Evolutionary conservation across 2,888 invertebrate species (phyloP).

Genomic region (Nephrotoma flavescens): DNA sequence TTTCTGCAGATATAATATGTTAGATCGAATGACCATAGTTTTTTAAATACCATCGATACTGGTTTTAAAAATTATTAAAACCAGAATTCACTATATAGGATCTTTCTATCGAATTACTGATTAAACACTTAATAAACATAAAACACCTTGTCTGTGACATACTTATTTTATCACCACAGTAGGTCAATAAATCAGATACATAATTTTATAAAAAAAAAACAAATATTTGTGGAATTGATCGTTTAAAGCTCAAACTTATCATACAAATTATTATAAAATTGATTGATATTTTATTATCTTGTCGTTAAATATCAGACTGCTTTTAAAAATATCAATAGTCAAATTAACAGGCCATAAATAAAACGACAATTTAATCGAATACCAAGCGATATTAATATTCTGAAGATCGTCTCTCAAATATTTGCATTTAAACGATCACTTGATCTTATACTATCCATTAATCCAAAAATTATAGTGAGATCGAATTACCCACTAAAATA

Average conservation of each 20-base stretch:
- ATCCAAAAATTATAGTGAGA: neutral
- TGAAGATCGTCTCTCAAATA: neutral
- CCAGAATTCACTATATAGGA: too few species aligned
- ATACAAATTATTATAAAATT: neutral
- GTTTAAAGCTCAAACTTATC: neutral
- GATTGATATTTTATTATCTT: neutral
- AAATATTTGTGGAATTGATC: neutral
- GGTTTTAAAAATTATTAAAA: too few species aligned
- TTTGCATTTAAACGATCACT: neutral
- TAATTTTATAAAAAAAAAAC: too few species aligned
- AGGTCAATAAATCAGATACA: too few species aligned
- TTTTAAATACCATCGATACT: too few species aligned
- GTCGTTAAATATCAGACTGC: neutral
- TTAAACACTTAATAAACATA: too few species aligned
- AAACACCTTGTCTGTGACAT: too few species aligned
- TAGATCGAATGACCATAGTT: too few species aligned
- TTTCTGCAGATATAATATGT: too few species aligned
- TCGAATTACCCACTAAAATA: neutral
- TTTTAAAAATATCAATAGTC: neutral
- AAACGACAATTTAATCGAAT: neutral
- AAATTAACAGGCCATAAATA: neutral
- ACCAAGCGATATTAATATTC: neutral
- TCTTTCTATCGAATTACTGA: too few species aligned
- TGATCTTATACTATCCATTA: neutral
- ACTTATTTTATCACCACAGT: too few species aligned